Base-by-base conservation (phyloP, 30 jellyfish, hydroid and myxozoan species). In the Aurelia aurita region DNA sequence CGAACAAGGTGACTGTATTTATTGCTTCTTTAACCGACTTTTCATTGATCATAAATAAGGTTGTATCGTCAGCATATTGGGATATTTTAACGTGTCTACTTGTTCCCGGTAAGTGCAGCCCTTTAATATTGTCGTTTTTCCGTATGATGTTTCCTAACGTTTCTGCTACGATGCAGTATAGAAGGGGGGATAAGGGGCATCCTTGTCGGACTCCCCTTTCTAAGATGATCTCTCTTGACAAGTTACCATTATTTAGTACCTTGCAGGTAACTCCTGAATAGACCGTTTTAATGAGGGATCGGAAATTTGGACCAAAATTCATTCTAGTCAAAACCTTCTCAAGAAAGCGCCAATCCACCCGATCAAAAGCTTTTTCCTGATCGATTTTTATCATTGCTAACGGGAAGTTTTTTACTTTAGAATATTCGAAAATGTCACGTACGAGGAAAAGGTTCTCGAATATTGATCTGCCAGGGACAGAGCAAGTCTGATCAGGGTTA, bases 341-440 rank as follows among this genome's bases (percentile, higher is more conserved):
- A 2, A 31, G 5, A 5, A 31, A 31, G 43, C 5, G 5, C 43
- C 43, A 31, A 5, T 31, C 43, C 5, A 31, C 43, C 5, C 43
- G 45, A 66, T 85, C 95, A 62, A 85, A 31, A 59, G 86, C 91
- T 46, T 85, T 85, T 65, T 34, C 95, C 43, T 85, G 75, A 63
- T 85, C 95, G 2, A 85, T 29, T 18, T 61, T 54, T 1, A 85
- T 18, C 18, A 31, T 31, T 31, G 43, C 43, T 2, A 31, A 5
- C 2, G 43, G 43, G 5, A 31, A 31, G 5, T 31, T 31, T 0
- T 31, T 31, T 3, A 31, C 43, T 5, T 31, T 31, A 3, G 43
- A 31, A 5, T 31, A 31, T 31, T 31, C 43, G 5, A 31, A 31
- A 31, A 31, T 31, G 5, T 31, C 43, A 5, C 43, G 43, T 2